Base-by-base conservation (phyloP, 2,888 invertebrate species). In the Trichopria drosophilae region DNA sequence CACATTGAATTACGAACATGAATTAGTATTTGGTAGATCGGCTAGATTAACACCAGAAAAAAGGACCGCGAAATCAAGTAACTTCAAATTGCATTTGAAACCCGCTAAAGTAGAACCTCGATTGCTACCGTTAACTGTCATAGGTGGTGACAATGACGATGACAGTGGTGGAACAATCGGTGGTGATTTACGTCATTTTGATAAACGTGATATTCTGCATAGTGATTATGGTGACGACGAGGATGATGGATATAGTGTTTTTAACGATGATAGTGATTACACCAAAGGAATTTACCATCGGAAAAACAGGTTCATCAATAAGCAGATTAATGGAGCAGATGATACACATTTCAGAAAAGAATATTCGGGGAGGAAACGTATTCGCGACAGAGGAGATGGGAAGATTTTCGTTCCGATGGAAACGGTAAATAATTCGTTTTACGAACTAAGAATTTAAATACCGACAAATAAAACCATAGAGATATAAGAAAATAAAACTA, bases 1-100 rank as follows among this genome's bases (percentile, higher is more conserved):
- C 6, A 84, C 86, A 51, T 80, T 84, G 46, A 84, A 82, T 67
- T 82, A 82, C 63, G 86, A 87, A 71, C 82, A 84, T 64, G 78
- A 81, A 31, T 59, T 83, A 13, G 76, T 78, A 43, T 81, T 80
- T 53, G 82, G 82, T 2, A 34, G 45, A 63, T 4, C 69, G 69
- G 0, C 45, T 65, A 24, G 65, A 64, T 29, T 52, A 53, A 5
- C 34, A 61, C 1, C n/a, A n/a, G n/a, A n/a, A n/a, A 67, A 61
- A 22, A 66, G 59, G 24, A 60, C 43, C 7, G 65, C 64, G 10
- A 65, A 61, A 13, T 31, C 47, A 6, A 45, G 29, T 2, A 71
- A 67, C 42, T 68, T 72, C 7, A 68, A 72, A 50, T 36, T 72
- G 10, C 65, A 66, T 7, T 49, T 71, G n/a, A 68, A 65, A 36